These are phyloP conservation scores for Acromyrmex heyeri DNA, from an alignment of 1,140 invertebrate species.

Conservation along the genomic window DNA sequence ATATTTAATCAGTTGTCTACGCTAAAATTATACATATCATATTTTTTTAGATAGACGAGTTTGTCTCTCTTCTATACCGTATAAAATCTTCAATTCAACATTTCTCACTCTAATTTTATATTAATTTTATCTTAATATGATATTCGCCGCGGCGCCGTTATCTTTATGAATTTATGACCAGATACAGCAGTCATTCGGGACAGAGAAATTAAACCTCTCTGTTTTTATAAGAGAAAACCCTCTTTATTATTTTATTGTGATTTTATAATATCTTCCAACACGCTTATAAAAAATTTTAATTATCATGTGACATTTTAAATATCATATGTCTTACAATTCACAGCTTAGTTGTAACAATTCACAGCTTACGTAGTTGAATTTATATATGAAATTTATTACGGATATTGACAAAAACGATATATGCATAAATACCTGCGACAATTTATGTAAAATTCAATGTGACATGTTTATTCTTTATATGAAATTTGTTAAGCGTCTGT, in stretches of 20 bases:
- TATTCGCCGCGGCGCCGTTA: neutral
- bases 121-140: constrained; percentile 25
- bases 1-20: neutral
- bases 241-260: constrained; percentile 13
- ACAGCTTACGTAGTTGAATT: neutral
- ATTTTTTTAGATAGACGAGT: neutral
- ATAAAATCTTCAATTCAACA: constrained; percentile 20
- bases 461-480: neutral
- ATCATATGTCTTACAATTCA: neutral
- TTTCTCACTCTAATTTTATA: neutral
- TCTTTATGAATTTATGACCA: constrained; percentile 21
- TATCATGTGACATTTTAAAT: neutral
- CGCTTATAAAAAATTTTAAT: neutral
- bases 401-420: neutral
- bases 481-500: neutral
- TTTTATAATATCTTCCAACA: neutral
- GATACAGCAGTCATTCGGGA: neutral
- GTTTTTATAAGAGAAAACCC: neutral
- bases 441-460: neutral
- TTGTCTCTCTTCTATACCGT: neutral
- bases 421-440: neutral
- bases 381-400: neutral
- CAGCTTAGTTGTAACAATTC: neutral
- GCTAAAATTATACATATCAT: neutral
- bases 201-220: neutral